Evolutionary conservation across 2,797 vertebrate genomes (phyloP), one percentile per base, ranked within the genome.

Genomic region (Acipenser oxyrinchus): DNA sequence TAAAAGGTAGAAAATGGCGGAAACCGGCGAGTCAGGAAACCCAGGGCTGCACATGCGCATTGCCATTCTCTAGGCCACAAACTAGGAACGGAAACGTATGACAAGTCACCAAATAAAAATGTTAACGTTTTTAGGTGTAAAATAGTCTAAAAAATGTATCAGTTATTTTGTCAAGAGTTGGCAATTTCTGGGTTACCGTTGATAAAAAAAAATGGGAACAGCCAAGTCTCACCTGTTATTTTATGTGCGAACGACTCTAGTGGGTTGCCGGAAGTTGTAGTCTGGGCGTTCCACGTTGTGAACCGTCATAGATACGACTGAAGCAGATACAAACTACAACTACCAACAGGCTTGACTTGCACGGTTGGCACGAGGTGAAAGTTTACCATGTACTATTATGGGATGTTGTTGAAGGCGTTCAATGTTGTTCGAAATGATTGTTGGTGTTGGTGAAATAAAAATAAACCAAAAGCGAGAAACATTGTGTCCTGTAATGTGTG

Each of bases 1-100:
- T 78, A 69, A 79, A 74, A 76, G 72, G 71, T 71, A 78, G 77
- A 81, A 81, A 80, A 81, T 81, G 80, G 80, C 80, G 77, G 75
- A 80, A 76, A 76, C 75, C 73, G 75, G 77, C 64, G 69, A 73
- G 77, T 71, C 69, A 75, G 74, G 75, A 75, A 77, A 73, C 68
- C 66, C 51, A 52, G 18, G 64, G 72, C 6, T 69, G 74, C 77
- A 69, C 74, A 74, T 74, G 78, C 68, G 75, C 69, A 49, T 5
- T 48, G 60, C 51, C 55, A 64, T 49, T 64, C 48, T 60, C 49
- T 6, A 53, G 18, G 50, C 51, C 18, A 49, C 37, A 48, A 48
- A 50, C 48, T 64, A 23, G 37, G 37, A 62, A 62, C 60, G 60
- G 60, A 62, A 62, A 48, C 3, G 60, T 62, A 37, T 23, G 18